These are phyloP conservation scores for Hemicordylus capensis DNA, from an alignment of 2,113 vertebrate species.

Conservation along the genomic window DNA sequence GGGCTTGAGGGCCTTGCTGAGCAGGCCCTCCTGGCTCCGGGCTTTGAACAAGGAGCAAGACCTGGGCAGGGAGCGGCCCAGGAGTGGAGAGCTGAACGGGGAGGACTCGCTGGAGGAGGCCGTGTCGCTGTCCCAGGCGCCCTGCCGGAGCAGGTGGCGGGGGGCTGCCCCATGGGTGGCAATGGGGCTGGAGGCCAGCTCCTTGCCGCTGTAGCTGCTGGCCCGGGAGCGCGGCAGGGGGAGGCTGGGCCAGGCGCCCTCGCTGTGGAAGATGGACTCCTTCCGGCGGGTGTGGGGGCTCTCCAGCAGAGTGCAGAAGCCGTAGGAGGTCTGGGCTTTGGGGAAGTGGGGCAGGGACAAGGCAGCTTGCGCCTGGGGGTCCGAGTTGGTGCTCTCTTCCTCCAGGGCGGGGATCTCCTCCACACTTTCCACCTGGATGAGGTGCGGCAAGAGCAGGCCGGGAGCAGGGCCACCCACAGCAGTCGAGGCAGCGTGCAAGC, in stretches of 20 bases:
- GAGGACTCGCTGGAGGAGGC: slow-evolving; percentile 86
- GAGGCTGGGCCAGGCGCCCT: slow-evolving; percentile 60
- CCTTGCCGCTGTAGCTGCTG: slow-evolving; percentile 69
- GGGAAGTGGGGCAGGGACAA: slow-evolving; percentile 88
- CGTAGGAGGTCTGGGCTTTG: slow-evolving; percentile 85
- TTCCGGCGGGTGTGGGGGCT: slow-evolving; percentile 90
- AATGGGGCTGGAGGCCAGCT: slow-evolving; percentile 68
- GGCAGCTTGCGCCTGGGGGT: slow-evolving; percentile 88
- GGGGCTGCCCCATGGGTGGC: slow-evolving; percentile 71
- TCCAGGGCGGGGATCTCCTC: slow-evolving; percentile 73
- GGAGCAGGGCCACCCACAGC: not conserved
- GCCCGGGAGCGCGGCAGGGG: slow-evolving; percentile 76
- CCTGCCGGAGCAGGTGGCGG: slow-evolving; percentile 65
- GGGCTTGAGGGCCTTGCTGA: slow-evolving; percentile 73
- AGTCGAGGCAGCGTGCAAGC: not conserved
- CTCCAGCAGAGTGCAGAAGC: slow-evolving; percentile 88
- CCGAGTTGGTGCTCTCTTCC: slow-evolving; percentile 86
- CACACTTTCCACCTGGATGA: slow-evolving; percentile 89
- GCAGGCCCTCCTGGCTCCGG: slow-evolving; percentile 80
- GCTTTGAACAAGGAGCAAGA: slow-evolving; percentile 77
- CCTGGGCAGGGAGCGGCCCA: slow-evolving; percentile 77
- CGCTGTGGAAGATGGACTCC: slow-evolving; percentile 88
- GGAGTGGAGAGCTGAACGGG: slow-evolving; percentile 79
- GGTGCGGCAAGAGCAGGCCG: slow-evolving; percentile 62
- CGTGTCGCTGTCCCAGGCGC: slow-evolving; percentile 82